Evolutionary conservation across 2,797 vertebrate genomes (phyloP).

Genomic region (Catharus ustulatus): DNA sequence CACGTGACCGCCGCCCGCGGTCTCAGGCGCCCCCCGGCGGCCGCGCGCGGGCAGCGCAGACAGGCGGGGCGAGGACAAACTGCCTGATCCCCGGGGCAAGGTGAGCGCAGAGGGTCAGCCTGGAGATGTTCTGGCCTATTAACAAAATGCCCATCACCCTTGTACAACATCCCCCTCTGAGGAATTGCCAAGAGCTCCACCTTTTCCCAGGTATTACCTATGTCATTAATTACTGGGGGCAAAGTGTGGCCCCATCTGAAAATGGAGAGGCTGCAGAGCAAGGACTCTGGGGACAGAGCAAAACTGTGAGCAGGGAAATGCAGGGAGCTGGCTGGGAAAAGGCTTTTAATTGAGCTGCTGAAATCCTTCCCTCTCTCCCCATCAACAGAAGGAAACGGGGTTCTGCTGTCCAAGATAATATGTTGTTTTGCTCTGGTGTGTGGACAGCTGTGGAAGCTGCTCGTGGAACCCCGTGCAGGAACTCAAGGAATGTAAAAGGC

Average conservation of each 20-base stretch:
- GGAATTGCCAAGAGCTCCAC: background rate
- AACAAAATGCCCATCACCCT: background rate
- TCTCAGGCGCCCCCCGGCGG: background rate
- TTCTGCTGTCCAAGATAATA: fast-evolving
- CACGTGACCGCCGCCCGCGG: background rate
- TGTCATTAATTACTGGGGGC: background rate
- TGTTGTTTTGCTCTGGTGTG: background rate
- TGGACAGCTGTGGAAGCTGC: background rate
- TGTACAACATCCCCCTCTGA: background rate
- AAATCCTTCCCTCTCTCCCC: background rate
- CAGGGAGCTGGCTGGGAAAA: background rate
- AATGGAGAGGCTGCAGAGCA: fast-evolving
- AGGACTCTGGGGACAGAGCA: background rate
- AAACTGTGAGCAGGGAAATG: background rate
- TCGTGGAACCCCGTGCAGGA: fast-evolving
- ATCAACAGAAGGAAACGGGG: background rate
- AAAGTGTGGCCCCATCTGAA: background rate
- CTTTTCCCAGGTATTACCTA: background rate
- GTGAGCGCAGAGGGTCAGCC: background rate
- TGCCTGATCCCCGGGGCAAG: too few relatives aligned
- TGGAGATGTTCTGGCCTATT: background rate
- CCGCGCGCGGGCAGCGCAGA: too few relatives aligned
- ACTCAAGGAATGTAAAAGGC: fast-evolving
- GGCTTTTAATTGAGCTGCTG: background rate
- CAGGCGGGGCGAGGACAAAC: background rate